A percentile compares a stretch with the other conserved stretches of the same genome.
These are phyloP conservation scores for Drosophila arawakana DNA, from an alignment of 1,140 invertebrate species.

Conservation along the genomic window DNA sequence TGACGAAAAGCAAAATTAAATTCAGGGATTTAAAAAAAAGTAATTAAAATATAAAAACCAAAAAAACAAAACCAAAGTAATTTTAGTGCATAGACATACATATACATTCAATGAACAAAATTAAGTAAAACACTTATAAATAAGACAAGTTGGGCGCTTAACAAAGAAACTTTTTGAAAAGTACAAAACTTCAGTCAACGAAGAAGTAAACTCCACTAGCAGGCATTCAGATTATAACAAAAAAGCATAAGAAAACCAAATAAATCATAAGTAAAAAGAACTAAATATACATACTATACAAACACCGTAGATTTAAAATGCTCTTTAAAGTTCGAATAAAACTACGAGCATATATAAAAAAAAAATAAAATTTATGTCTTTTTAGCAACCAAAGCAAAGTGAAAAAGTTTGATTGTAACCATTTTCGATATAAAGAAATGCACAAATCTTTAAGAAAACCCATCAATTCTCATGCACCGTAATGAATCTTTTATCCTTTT, in stretches of 20 bases:
- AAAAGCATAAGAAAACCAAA: constrained; percentile 31
- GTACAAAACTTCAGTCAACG: constrained; percentile 73
- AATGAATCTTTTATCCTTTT: constrained; percentile 18
- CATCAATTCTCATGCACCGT: constrained; percentile 49
- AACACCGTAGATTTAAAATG: constrained; percentile 5
- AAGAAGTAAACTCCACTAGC: constrained; percentile 57
- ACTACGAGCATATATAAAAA: background rate
- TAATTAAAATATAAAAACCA: constrained; percentile 24
- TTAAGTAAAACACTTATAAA: constrained; percentile 34
- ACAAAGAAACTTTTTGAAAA: constrained; percentile 68
- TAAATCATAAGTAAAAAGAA: constrained; percentile 60
- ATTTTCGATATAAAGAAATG: constrained; percentile 26
- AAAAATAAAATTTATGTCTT: constrained; percentile 21
- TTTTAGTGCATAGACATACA: constrained; percentile 33
- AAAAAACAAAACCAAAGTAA: constrained; percentile 33
- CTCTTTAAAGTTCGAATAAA: background rate
- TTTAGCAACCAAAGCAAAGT: constrained; percentile 27
- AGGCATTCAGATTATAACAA: constrained; percentile 53
- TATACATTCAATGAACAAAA: constrained; percentile 43
- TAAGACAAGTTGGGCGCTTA: constrained; percentile 54
- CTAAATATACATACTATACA: constrained; percentile 33
- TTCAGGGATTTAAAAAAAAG: constrained; percentile 79
- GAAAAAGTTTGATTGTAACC: constrained; percentile 33
- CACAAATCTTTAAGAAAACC: constrained; percentile 52
- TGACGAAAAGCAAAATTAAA: constrained; percentile 79